Base-by-base conservation (phyloP, 2,888 invertebrate species). In the Ochropleura leucogaster region DNA sequence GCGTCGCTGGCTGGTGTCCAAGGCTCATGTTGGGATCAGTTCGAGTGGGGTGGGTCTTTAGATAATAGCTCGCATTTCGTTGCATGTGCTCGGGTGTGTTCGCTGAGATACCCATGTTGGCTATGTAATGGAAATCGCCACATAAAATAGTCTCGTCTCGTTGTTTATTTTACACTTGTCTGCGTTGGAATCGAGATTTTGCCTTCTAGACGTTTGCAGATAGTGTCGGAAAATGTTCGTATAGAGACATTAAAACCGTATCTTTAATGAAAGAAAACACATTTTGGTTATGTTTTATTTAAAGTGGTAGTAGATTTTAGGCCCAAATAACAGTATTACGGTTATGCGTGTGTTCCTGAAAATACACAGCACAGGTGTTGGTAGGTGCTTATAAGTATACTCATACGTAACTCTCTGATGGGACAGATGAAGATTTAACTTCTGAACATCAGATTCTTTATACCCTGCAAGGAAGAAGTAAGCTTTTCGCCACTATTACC, bases 1-100 rank as follows among this genome's bases (percentile, higher is more conserved):
- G 93, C 93, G 77, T 91, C 84, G 79, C 91, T 95, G 96, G 95
- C 95, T 83, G 74, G 70, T 82, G 88, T 93, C 95, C 96, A 95
- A 94, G 84, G 87, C 88, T 91, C 89, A 88, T 91, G 91, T 90
- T 73, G 84, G 92, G 90, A 94, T 94, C 92, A 90, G 87, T 89
- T 88, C 89, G 88, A 86, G 85, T 72, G 89, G 80, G 86, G 87
- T 85, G 86, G 89, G 88, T 89, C 91, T 91, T 91, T 90, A 93
- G 93, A 93, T 94, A 94, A 93, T 93, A 89, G 90, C 87, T 83
- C 79, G 83, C 82, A 83, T 82, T 87, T 83, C 84, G 79, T 85
- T 82, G 82, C 83, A 78, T 80, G 84, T 87, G 85, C 85, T 77
- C 74, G 76, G 69, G 79, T 76, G 78, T 76, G 79, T 78, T 82